A percentile compares a stretch with the other conserved stretches of the same genome.
Evolutionary conservation across 2,113 vertebrate genomes (phyloP).

Genomic region (Onychorhynchus coronatus): DNA sequence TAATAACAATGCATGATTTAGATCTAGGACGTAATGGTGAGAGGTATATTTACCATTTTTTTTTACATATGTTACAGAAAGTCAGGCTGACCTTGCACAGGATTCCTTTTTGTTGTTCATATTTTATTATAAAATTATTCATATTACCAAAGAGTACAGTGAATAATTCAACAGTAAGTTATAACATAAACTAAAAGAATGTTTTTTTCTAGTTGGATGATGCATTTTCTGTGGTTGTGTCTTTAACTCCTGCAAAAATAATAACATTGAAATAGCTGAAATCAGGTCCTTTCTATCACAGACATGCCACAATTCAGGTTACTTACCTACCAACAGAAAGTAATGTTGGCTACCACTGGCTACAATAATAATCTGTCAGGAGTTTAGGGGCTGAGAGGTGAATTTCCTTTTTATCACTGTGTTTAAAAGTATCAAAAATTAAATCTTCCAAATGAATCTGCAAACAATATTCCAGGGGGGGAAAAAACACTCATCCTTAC

Average conservation of each 20-base stretch:
- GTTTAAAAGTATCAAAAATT: background rate
- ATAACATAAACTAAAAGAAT: background rate
- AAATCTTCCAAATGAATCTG: background rate
- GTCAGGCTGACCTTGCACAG: background rate
- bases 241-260: background rate
- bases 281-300: background rate
- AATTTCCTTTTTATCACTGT: background rate
- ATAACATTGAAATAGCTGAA: background rate
- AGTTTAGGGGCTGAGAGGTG: rapidly evolving
- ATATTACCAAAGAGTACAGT: background rate
- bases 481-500: rapidly evolving
- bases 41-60: background rate
- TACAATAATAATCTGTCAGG: background rate
- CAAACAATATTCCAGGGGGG: rapidly evolving
- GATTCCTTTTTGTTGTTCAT: background rate
- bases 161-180: background rate
- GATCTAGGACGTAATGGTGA: background rate
- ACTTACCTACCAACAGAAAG: background rate
- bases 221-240: background rate
- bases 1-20: background rate
- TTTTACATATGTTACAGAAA: background rate
- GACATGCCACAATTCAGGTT: background rate
- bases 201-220: background rate
- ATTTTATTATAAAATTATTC: background rate
- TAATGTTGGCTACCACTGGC: background rate